Conservation (phyloP, 2,888 invertebrate species). For the Phrixothrix hirtus region DNA sequence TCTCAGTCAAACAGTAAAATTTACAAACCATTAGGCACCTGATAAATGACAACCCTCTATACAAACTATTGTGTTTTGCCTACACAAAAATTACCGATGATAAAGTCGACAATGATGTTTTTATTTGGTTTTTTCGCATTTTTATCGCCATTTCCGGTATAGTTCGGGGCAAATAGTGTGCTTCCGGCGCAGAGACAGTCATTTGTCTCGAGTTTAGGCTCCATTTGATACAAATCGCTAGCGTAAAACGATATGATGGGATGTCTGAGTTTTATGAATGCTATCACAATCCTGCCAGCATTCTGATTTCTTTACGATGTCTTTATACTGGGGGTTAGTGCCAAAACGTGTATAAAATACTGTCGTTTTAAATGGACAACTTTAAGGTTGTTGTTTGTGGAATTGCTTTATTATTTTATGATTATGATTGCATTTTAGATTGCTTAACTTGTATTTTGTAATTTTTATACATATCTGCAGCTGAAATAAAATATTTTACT, state of each 20-base stretch:
- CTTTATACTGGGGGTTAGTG: neutral
- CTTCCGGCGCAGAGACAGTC: constrained; percentile 44
- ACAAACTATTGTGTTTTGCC: constrained; percentile 45
- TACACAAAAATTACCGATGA: constrained; percentile 45
- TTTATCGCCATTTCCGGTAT: constrained; percentile 50
- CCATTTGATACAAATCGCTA: constrained; percentile 45
- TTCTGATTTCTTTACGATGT: neutral
- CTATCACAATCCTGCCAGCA: constrained; percentile 4
- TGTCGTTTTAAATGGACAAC: neutral
- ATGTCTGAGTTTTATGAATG: constrained; percentile 19
- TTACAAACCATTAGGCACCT: constrained; percentile 65
- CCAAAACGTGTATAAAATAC: neutral
- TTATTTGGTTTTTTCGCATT: constrained; percentile 47
- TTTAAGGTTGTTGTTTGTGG: neutral
- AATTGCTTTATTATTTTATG: neutral
- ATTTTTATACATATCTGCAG: too few relatives aligned
- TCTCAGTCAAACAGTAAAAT: constrained; percentile 41
- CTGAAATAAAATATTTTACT: too few relatives aligned
- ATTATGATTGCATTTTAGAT: too few relatives aligned
- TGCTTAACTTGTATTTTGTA: too few relatives aligned
- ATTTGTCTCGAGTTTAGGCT: constrained; percentile 47
- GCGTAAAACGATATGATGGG: constrained; percentile 27
- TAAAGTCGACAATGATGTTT: constrained; percentile 42
- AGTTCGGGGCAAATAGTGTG: constrained; percentile 40
- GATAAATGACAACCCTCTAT: constrained; percentile 59